Percentiles rank a stretch among this genome's conserved stretches.
Evolutionary conservation across 2,113 vertebrate genomes (phyloP).

Genomic region (Xiphophorus hellerii): DNA sequence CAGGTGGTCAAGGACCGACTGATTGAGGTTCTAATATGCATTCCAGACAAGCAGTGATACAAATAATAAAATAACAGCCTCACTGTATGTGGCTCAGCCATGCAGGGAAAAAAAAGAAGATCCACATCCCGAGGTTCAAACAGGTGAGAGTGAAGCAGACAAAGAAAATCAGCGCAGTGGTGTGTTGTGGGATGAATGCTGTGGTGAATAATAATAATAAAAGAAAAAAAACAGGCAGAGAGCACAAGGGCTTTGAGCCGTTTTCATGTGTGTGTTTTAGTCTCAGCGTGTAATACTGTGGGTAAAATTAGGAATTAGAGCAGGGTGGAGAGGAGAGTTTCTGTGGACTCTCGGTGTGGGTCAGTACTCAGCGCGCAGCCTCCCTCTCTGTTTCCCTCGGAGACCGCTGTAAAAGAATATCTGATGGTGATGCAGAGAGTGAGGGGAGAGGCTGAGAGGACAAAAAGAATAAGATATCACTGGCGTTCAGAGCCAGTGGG

Average conservation of each 20-base stretch:
- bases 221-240: background rate
- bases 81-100: conserved; percentile 6
- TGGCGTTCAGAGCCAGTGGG: conserved; percentile 52
- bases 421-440: conserved; percentile 67
- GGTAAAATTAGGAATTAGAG: conserved; percentile 66
- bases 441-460: conserved; percentile 57
- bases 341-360: conserved; percentile 54
- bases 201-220: conserved; percentile 12
- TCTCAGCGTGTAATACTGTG: conserved; percentile 26
- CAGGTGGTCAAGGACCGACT: conserved; percentile 22
- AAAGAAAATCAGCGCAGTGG: conserved; percentile 7
- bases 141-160: conserved; percentile 40
- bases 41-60: background rate
- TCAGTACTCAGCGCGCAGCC: conserved; percentile 62
- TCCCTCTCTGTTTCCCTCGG: conserved; percentile 60
- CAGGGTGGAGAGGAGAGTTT: conserved; percentile 45
- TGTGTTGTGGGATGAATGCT: background rate
- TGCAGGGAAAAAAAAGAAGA: conserved; percentile 1
- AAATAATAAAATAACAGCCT: conserved; percentile 13
- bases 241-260: too few relatives aligned
- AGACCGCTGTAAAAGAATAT: conserved; percentile 76
- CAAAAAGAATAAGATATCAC: conserved; percentile 78
- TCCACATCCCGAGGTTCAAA: conserved; percentile 24
- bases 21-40: background rate
- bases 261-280: conserved; percentile 2